phyloP scores from a whole-genome alignment of 2,113 vertebrate species.

The Trinectes maculatus region DNA sequence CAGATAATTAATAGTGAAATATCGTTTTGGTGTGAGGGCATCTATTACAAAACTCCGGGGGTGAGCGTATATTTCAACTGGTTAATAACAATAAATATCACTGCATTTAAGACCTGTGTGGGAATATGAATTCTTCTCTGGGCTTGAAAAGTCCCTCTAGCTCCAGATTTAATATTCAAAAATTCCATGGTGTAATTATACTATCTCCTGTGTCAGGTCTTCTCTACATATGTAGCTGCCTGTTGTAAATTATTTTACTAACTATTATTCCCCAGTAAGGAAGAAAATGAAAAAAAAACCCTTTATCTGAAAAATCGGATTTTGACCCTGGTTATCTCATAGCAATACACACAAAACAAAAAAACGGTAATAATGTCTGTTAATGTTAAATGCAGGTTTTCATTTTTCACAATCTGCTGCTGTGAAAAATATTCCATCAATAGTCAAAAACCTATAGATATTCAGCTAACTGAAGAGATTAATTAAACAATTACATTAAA shows the following conservation, averaged over 20 bases:
- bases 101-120: constrained; percentile 5
- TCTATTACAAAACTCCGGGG: constrained; percentile 24
- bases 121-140: constrained; percentile 13
- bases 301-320: not conserved
- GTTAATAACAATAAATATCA: constrained; percentile 38
- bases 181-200: constrained; percentile 37
- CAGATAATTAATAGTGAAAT: constrained; percentile 52
- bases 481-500: too few relatives aligned
- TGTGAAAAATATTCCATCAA: too few relatives aligned
- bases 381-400: too few relatives aligned
- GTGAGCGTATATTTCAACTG: constrained; percentile 25
- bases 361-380: too few relatives aligned
- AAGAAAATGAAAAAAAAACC: not conserved
- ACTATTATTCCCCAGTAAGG: not conserved
- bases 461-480: too few relatives aligned
- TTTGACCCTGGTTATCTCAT: too few relatives aligned
- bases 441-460: too few relatives aligned
- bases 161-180: constrained; percentile 41
- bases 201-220: constrained; percentile 20
- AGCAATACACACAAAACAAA: too few relatives aligned
- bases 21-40: constrained; percentile 14
- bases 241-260: constrained; percentile 20
- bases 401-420: too few relatives aligned
- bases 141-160: constrained; percentile 26
- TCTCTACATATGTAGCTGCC: constrained; percentile 9